Evolutionary conservation across 2,797 vertebrate species (phyloP).

Genomic region (Cyprinodon diabolis): DNA sequence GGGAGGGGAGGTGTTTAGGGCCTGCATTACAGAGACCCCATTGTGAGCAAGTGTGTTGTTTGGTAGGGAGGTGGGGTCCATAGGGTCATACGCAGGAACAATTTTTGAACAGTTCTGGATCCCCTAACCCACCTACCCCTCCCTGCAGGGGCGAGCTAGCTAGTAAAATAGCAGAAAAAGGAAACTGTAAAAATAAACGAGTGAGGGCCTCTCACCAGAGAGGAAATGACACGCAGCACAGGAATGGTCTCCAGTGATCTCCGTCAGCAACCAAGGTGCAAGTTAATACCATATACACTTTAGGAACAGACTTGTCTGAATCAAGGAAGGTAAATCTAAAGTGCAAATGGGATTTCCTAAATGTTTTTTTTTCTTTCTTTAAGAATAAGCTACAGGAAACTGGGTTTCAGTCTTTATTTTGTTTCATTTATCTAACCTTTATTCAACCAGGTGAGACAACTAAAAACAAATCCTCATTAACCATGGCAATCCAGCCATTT

Average conservation of each 20-base stretch:
- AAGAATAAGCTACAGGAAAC: slow-evolving; percentile 73
- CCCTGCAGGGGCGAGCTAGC: slow-evolving; percentile 74
- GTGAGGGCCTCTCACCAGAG: slow-evolving; percentile 78
- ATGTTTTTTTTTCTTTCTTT: slow-evolving; percentile 31
- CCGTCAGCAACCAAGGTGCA: slow-evolving; percentile 60
- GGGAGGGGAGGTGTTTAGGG: slow-evolving; percentile 73
- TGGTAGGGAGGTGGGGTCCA: slow-evolving; percentile 73
- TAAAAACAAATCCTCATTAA: not conserved
- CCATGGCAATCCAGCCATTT: slow-evolving; percentile 62
- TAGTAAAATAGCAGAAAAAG: slow-evolving; percentile 75
- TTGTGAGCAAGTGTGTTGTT: slow-evolving; percentile 82
- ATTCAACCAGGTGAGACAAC: not conserved
- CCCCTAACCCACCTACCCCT: slow-evolving; percentile 72
- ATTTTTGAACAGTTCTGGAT: slow-evolving; percentile 68
- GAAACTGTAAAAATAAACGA: slow-evolving; percentile 88
- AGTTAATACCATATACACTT: slow-evolving; percentile 46
- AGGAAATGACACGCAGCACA: slow-evolving; percentile 83
- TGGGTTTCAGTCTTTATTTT: slow-evolving; percentile 53
- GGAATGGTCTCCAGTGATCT: slow-evolving; percentile 75
- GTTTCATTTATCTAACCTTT: not conserved
- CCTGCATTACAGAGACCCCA: slow-evolving; percentile 83
- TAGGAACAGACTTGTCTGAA: slow-evolving; percentile 20
- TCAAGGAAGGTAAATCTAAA: slow-evolving; percentile 23
- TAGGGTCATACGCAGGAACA: slow-evolving; percentile 69
- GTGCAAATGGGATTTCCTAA: slow-evolving; percentile 16